Conservation (phyloP, 2,113 vertebrate species). For the Dipodomys stephensi region DNA sequence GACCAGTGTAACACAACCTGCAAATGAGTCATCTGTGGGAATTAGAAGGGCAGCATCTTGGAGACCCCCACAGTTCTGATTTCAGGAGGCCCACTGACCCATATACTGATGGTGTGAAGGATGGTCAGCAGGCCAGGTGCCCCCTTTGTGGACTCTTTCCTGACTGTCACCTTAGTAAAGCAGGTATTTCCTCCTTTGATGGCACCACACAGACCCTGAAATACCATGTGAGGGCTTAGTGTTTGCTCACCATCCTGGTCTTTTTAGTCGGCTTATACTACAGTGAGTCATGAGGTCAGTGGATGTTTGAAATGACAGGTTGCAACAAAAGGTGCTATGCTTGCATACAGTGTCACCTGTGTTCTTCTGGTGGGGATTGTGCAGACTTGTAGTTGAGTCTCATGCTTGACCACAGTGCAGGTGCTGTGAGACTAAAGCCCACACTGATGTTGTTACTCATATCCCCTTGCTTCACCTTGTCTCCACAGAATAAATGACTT, state of each 20-base stretch:
- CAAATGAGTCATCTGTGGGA: not conserved
- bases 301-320: not conserved
- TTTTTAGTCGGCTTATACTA: not conserved
- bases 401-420: not conserved
- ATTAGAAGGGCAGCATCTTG: too few relatives aligned
- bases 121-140: not conserved
- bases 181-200: accelerated
- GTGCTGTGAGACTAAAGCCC: not conserved
- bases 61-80: not conserved
- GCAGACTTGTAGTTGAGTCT: not conserved
- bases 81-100: not conserved
- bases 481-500: not conserved
- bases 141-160: not conserved
- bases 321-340: not conserved
- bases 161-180: not conserved
- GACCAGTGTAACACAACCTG: not conserved
- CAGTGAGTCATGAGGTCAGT: too few relatives aligned
- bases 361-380: not conserved
- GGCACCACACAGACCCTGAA: not conserved
- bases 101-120: not conserved
- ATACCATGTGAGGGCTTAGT: not conserved
- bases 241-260: not conserved
- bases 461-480: accelerated
- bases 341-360: not conserved
- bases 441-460: not conserved